A percentile compares a stretch with the other conserved stretches of the same genome.
Conservation (phyloP, 92 coral and sea anemone species). For the Palythoa grandiflora region DNA sequence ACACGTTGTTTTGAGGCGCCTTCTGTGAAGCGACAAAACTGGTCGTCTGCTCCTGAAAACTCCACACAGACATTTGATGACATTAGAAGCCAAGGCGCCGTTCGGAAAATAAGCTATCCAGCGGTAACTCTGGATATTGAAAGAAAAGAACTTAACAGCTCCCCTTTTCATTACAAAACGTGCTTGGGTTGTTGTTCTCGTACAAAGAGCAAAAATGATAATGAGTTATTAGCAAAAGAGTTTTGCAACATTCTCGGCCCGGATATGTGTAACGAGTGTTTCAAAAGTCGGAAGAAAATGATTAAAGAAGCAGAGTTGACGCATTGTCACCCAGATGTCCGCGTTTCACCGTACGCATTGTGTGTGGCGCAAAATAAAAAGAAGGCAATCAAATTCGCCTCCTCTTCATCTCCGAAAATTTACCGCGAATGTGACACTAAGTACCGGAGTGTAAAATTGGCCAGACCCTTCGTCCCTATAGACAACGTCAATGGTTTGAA, state of each 20-base stretch:
- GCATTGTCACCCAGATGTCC: slow-evolving; percentile 70
- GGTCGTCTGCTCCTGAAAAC: background rate
- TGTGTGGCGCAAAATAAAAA: slow-evolving; percentile 72
- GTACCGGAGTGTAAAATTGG: slow-evolving; percentile 52
- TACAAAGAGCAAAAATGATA: slow-evolving; percentile 38
- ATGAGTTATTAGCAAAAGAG: slow-evolving; percentile 62
- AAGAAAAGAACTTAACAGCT: slow-evolving; percentile 2
- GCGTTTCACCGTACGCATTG: slow-evolving; percentile 75
- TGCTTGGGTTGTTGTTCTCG: slow-evolving; percentile 61
- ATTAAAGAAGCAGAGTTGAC: slow-evolving; percentile 57
- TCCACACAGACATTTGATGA: background rate
- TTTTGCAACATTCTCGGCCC: slow-evolving; percentile 90
- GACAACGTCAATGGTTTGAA: slow-evolving; percentile 43
- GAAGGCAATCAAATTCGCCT: background rate
- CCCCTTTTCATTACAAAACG: slow-evolving; percentile 41
- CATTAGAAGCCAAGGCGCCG: background rate
- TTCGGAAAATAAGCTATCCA: slow-evolving; percentile 7
- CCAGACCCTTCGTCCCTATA: slow-evolving; percentile 33
- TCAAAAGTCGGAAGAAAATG: slow-evolving; percentile 63
- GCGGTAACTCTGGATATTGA: slow-evolving; percentile 1
- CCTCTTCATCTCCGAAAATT: slow-evolving; percentile 47
- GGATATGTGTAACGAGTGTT: slow-evolving; percentile 76
- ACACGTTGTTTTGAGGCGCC: background rate
- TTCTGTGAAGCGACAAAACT: slow-evolving; percentile 3
- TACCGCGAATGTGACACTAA: slow-evolving; percentile 61